A percentile compares a stretch with the other conserved stretches of the same genome.
Evolutionary conservation across 2,888 invertebrate species (phyloP).

Genomic region (Mythimna ferrago): DNA sequence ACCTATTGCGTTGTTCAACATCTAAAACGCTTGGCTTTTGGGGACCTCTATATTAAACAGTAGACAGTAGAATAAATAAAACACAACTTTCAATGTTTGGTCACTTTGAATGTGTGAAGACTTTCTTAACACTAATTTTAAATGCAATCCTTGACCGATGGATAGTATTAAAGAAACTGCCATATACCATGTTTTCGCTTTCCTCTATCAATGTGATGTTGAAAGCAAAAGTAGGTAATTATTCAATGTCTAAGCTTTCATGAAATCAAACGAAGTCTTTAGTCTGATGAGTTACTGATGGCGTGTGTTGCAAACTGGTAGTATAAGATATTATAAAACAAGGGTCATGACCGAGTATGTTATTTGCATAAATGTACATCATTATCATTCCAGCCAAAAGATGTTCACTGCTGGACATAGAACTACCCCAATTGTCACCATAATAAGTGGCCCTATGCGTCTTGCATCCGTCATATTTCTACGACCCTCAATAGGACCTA

Average conservation of each 20-base stretch:
- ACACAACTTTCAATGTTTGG: not conserved
- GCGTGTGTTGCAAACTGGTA: not conserved
- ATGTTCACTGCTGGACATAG: too few relatives aligned
- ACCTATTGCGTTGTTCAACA: too few relatives aligned
- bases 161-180: constrained; percentile 21
- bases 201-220: constrained; percentile 23
- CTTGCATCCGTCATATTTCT: too few relatives aligned
- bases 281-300: constrained; percentile 36
- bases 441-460: too few relatives aligned
- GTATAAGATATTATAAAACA: constrained; percentile 7
- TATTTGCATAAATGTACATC: not conserved
- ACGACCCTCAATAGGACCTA: too few relatives aligned
- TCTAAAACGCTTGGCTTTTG: too few relatives aligned
- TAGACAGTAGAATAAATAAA: not conserved
- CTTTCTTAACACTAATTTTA: not conserved
- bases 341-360: not conserved
- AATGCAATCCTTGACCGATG: not conserved
- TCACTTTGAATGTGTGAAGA: constrained; percentile 3
- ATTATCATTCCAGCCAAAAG: too few relatives aligned
- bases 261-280: not conserved
- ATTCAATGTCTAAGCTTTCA: constrained; percentile 22
- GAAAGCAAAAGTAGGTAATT: constrained; percentile 37
- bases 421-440: too few relatives aligned
- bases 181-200: constrained; percentile 21
- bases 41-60: too few relatives aligned